These are phyloP conservation scores for Amblyraja radiata DNA, from an alignment of 2,797 vertebrate genomes.

Conservation along the genomic window DNA sequence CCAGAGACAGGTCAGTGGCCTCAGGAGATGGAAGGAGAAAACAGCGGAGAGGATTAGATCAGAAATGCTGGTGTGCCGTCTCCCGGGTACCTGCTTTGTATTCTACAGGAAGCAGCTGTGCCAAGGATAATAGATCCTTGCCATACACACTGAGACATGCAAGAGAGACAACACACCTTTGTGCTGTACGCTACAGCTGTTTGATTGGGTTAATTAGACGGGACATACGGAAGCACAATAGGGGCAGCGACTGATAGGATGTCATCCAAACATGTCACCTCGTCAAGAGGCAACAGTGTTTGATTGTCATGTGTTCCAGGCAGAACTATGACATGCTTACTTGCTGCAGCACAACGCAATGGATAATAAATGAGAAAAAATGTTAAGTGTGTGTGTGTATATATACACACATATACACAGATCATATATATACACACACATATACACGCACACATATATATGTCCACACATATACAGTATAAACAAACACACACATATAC, in stretches of 20 bases:
- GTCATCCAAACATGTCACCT: neutral
- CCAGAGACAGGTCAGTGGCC: neutral
- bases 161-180: neutral
- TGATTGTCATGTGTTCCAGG: too few species aligned
- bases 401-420: too few species aligned
- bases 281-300: neutral
- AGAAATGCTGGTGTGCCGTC: neutral
- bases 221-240: conserved; percentile 28
- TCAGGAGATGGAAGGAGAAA: neutral
- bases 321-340: too few species aligned
- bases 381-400: too few species aligned
- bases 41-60: neutral
- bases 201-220: conserved; percentile 26
- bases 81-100: neutral
- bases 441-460: too few species aligned
- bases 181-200: neutral
- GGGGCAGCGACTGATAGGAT: neutral
- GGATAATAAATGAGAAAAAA: too few species aligned
- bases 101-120: neutral
- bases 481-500: too few species aligned
- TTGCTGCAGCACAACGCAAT: too few species aligned
- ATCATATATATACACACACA: too few species aligned
- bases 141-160: neutral
- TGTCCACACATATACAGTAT: too few species aligned
- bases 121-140: neutral